Conservation (phyloP, 1,140 invertebrate genomes). For the Drosophila carrolli region DNA sequence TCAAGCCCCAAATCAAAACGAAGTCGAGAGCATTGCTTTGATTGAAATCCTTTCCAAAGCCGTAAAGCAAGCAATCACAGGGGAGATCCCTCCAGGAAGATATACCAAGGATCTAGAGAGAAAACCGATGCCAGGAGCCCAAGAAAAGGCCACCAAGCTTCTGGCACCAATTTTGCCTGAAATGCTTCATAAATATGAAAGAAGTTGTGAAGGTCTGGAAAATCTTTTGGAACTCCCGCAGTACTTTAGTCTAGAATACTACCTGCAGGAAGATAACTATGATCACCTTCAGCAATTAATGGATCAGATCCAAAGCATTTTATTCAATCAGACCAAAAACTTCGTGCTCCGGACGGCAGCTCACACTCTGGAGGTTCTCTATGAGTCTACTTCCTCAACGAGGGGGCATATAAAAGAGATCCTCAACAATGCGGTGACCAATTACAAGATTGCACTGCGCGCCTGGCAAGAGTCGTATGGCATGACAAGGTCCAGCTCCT, state of each 20-base stretch:
- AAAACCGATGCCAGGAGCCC: constrained; percentile 3
- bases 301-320: constrained; percentile 19
- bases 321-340: constrained; percentile 4
- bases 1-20: background rate
- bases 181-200: constrained; percentile 9
- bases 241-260: constrained; percentile 1
- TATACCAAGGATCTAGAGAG: constrained; percentile 41
- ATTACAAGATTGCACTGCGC: constrained; percentile 27
- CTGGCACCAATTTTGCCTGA: constrained; percentile 14
- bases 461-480: constrained; percentile 10
- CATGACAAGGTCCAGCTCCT: background rate
- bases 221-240: constrained; percentile 55
- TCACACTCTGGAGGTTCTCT: constrained; percentile 31
- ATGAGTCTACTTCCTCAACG: background rate
- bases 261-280: background rate
- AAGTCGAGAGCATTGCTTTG: constrained; percentile 2
- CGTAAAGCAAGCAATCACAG: constrained; percentile 53
- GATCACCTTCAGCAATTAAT: constrained; percentile 4
- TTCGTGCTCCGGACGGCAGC: constrained; percentile 26
- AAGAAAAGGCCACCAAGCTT: constrained; percentile 3
- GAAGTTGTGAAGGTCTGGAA: background rate
- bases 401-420: constrained; percentile 5
- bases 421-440: constrained; percentile 29
- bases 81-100: constrained; percentile 51
- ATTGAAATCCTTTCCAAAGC: constrained; percentile 53